Percentiles rank a stretch among this genome's conserved stretches.
These are phyloP conservation scores for Myxocyprinus asiaticus DNA, from an alignment of 2,113 vertebrate species.

Conservation along the genomic window DNA sequence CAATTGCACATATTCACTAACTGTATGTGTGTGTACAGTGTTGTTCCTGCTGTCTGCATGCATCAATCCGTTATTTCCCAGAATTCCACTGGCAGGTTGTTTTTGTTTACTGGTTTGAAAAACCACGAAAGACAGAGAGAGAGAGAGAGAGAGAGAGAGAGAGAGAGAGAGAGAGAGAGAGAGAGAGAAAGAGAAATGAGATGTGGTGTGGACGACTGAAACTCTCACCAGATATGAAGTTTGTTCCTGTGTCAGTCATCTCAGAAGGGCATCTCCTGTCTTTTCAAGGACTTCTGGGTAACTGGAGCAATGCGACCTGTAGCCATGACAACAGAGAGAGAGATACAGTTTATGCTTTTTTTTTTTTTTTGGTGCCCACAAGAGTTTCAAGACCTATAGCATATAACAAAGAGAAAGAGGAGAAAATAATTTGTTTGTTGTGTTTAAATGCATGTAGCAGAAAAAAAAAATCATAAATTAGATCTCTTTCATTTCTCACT, in stretches of 20 bases:
- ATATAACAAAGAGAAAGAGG: too few relatives aligned
- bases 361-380: not conserved
- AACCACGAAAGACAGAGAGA: slow-evolving; percentile 34
- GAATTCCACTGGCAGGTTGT: not conserved
- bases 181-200: slow-evolving; percentile 24
- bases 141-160: not conserved
- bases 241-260: slow-evolving; percentile 67
- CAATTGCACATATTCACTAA: too few relatives aligned
- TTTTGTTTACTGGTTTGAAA: not conserved
- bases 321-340: slow-evolving; percentile 10
- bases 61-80: slow-evolving; percentile 1
- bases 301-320: slow-evolving; percentile 42
- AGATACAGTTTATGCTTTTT: not conserved
- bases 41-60: not conserved
- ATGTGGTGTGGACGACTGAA: not conserved
- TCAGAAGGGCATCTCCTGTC: slow-evolving; percentile 63
- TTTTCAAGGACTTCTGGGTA: slow-evolving; percentile 33
- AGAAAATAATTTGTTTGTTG: too few relatives aligned
- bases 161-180: not conserved
- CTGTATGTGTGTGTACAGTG: not conserved
- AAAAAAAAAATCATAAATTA: too few relatives aligned
- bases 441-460: too few relatives aligned
- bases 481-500: too few relatives aligned
- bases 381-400: not conserved
- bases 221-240: slow-evolving; percentile 74